Base-by-base conservation (phyloP, 2,888 invertebrate species). In the Rhagium mordax region DNA sequence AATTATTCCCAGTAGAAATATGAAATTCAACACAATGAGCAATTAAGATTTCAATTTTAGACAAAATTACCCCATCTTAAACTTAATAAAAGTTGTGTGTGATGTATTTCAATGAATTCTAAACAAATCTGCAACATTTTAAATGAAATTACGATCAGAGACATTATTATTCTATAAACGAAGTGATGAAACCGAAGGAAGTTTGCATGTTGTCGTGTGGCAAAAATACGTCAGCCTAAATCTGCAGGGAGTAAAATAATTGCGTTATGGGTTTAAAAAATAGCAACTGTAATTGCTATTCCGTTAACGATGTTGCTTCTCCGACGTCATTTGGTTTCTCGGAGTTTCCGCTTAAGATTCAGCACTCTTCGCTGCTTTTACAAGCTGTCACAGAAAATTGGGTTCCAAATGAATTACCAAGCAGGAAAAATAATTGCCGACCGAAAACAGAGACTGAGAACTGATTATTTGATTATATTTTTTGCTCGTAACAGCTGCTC, bases 221-320 rank as follows among this genome's bases (percentile, higher is more conserved):
- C 41, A 41, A 41, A 41, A 59, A 33, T 33, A 6, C 29, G 27
- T 55, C 24, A 24, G 15, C 2, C 41, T 13, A 41, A 13, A 41
- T 41, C n/a, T 53, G 20, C 13, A 55, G 24, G 24, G 53, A 53
- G 20, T 21, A 13, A 21, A 53, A 20, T 53, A 53, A 53, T 53
- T 20, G 4, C 13, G 18, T 53, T 53, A 20, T 20, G 20, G 21
- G 4, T 20, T 53, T 20, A 20, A 49, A 49, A 49, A 49, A 49
- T 49, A 18, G 49, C 49, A 49, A 20, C 49, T 53, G 20, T 53
- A 53, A 53, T 53, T 21, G 53, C 13, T 13, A 53, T 53, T 53
- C 53, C 21, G 13, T 13, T 18, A 21, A 53, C 53, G 53, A 18
- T 13, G 53, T 53, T n/a, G 53, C 53, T 18, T 53, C 41, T 53